Percentiles rank a stretch among this genome's conserved stretches.
Conservation (phyloP, 2,888 invertebrate genomes). For the Nemotelus nigrinus region DNA sequence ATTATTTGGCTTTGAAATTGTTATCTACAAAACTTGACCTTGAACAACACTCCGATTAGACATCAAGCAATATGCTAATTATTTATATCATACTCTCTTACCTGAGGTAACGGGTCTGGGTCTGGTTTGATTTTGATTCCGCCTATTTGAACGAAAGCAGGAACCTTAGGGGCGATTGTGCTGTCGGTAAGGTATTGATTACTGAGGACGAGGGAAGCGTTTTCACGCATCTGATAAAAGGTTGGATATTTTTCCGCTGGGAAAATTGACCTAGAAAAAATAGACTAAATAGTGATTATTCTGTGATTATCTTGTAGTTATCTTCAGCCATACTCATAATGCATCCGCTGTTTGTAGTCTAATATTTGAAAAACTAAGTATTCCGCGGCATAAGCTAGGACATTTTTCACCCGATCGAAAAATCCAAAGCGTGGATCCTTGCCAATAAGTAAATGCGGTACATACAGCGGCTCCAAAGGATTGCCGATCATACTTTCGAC, state of each 20-base stretch:
- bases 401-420: constrained; percentile 22
- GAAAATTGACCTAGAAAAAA: constrained; percentile 50
- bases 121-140: constrained; percentile 64
- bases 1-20: too few species aligned
- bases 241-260: constrained; percentile 47
- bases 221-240: constrained; percentile 58
- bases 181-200: constrained; percentile 63
- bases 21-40: too few species aligned
- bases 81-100: background rate
- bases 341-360: background rate
- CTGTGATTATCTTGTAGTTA: background rate
- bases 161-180: constrained; percentile 59
- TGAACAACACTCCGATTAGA: too few species aligned
- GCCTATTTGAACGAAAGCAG: constrained; percentile 64
- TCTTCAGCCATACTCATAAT: constrained; percentile 2
- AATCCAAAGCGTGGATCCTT: constrained; percentile 21
- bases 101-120: constrained; percentile 52
- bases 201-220: constrained; percentile 60
- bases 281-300: background rate
- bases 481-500: constrained; percentile 22
- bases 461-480: constrained; percentile 30
- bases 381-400: background rate
- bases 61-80: too few species aligned
- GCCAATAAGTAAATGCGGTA: constrained; percentile 5
- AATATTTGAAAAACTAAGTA: background rate